Conservation (phyloP, 2,888 invertebrate species). For the Rosalia funebris region DNA sequence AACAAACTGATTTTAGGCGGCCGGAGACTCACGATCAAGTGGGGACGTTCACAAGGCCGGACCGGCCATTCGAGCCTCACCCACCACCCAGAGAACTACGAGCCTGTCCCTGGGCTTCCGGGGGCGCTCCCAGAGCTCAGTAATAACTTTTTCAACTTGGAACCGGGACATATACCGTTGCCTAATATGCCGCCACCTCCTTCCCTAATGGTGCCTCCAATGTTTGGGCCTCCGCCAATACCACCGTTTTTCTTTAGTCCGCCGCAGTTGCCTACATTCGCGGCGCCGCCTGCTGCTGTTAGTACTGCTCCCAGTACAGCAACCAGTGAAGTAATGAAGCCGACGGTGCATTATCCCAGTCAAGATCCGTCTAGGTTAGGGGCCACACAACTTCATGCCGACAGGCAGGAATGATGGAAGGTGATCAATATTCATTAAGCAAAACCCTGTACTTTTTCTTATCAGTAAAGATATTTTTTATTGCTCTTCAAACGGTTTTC, state of each 20-base stretch:
- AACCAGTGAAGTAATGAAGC: conserved; percentile 55
- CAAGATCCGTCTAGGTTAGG: conserved; percentile 96
- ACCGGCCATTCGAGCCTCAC: conserved; percentile 63
- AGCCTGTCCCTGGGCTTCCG: conserved; percentile 83
- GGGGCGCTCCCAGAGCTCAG: conserved; percentile 74
- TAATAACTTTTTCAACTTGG: conserved; percentile 77
- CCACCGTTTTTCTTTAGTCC: conserved; percentile 67
- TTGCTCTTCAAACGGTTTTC: no score
- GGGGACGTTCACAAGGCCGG: conserved; percentile 95
- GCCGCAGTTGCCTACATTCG: conserved; percentile 54
- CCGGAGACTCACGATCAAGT: conserved; percentile 93
- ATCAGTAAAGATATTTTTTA: no score
- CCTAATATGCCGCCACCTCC: conserved; percentile 65
- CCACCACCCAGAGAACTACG: conserved; percentile 68
- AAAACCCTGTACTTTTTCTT: no score
- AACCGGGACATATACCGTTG: conserved; percentile 64
- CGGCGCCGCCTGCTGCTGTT: conserved; percentile 64
- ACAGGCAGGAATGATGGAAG: conserved; percentile 53
- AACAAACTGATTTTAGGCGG: conserved; percentile 88
- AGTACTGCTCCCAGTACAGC: conserved; percentile 46
- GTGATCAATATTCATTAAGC: no score
- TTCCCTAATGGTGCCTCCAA: conserved; percentile 67
- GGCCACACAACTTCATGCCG: conserved; percentile 66
- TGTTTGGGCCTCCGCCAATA: conserved; percentile 70
- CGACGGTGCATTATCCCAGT: conserved; percentile 90